Evolutionary conservation across 2,888 invertebrate species (phyloP).

Genomic region (Lithophane socia): DNA sequence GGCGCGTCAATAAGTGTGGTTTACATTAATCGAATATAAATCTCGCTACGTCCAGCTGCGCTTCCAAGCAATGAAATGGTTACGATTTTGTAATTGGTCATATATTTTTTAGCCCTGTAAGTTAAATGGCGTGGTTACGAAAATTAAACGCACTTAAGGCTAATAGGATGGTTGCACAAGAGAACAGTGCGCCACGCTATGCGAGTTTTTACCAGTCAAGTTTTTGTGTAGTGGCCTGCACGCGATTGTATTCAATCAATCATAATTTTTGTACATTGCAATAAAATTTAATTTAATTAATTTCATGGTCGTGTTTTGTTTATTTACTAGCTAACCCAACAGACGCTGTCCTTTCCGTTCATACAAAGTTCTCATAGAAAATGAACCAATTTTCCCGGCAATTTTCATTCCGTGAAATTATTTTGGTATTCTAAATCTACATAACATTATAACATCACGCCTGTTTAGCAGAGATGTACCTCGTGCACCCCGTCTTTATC

Average conservation of each 20-base stretch:
- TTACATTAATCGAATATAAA: not conserved
- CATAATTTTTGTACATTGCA: conserved; percentile 28
- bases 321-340: too few relatives aligned
- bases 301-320: not conserved
- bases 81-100: conserved; percentile 17
- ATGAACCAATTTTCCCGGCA: too few relatives aligned
- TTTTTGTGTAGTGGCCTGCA: conserved; percentile 48
- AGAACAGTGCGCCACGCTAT: conserved; percentile 33
- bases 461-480: too few relatives aligned
- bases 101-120: conserved; percentile 30
- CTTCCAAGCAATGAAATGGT: not conserved
- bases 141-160: conserved; percentile 48
- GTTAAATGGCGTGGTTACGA: conserved; percentile 49
- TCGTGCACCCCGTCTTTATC: not conserved
- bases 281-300: conserved; percentile 16
- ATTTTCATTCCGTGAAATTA: too few relatives aligned
- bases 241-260: conserved; percentile 53
- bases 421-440: too few relatives aligned
- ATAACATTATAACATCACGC: too few relatives aligned
- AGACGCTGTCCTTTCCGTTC: too few relatives aligned
- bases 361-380: too few relatives aligned
- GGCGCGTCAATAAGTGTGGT: not conserved
- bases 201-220: conserved; percentile 37
- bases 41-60: not conserved
- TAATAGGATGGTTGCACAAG: conserved; percentile 51